Evolutionary conservation across 2,113 vertebrate species (phyloP).

Genomic region (Garra rufa): DNA sequence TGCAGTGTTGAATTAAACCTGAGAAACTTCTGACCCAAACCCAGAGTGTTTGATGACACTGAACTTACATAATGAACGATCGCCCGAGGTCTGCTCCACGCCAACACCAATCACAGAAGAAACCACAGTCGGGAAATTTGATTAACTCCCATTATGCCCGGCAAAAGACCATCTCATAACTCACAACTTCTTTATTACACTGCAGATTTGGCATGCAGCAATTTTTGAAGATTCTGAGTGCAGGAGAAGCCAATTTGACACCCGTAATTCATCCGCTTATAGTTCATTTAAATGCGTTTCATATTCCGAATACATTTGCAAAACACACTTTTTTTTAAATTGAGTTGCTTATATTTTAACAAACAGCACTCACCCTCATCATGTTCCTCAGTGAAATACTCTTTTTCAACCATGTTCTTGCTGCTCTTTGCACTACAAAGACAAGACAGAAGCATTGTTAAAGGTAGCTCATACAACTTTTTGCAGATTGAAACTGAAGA

Average conservation of each 20-base stretch:
- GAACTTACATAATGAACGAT: constrained; percentile 22
- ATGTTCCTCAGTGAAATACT: not conserved
- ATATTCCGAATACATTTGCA: not conserved
- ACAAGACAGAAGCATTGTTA: not conserved
- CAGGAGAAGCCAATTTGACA: constrained; percentile 15
- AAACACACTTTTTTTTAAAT: not conserved
- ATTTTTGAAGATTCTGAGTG: not conserved
- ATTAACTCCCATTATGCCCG: constrained; percentile 24
- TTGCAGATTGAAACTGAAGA: too few species aligned
- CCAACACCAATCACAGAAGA: constrained; percentile 25
- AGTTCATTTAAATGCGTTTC: constrained; percentile 6
- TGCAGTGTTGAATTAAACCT: constrained; percentile 16
- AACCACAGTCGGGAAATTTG: constrained; percentile 27
- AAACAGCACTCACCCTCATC: not conserved
- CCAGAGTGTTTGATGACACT: not conserved
- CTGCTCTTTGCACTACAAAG: not conserved
- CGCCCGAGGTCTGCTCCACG: constrained; percentile 11
- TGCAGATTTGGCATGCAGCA: constrained; percentile 14
- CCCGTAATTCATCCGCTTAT: not conserved
- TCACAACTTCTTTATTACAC: constrained; percentile 25
- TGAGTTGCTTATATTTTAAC: not conserved
- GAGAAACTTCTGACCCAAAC: constrained; percentile 28
- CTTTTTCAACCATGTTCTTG: not conserved
- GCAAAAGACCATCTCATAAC: constrained; percentile 25
- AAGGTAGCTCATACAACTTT: too few species aligned